These are phyloP conservation scores for Drosophila tanythrix DNA, from an alignment of 2,888 invertebrate genomes.

Conservation along the genomic window DNA sequence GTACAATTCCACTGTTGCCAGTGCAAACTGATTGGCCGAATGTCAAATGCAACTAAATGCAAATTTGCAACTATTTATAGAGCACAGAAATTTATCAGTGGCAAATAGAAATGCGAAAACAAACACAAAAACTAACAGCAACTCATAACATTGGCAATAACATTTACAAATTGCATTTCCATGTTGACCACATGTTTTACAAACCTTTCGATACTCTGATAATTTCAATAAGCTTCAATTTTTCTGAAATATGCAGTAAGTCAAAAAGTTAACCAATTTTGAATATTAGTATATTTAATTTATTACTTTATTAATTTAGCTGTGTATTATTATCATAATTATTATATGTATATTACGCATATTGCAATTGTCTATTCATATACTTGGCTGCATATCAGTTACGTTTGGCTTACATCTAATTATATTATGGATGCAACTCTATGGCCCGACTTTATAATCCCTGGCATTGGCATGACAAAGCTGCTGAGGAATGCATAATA, in stretches of 20 bases:
- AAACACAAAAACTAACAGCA: conserved; percentile 11
- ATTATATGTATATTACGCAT: not conserved
- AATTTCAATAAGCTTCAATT: not conserved
- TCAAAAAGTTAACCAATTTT: not conserved
- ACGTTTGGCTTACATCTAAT: not conserved
- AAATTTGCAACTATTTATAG: conserved; percentile 48
- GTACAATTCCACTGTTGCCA: not conserved
- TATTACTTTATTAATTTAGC: not conserved
- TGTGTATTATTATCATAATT: not conserved
- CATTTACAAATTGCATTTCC: conserved; percentile 51
- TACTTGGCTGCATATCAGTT: not conserved
- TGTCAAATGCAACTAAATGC: conserved; percentile 41
- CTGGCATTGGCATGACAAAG: conserved; percentile 16
- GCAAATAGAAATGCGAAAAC: conserved; percentile 29
- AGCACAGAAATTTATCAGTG: conserved; percentile 37
- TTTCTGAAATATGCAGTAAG: not conserved
- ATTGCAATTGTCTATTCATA: not conserved
- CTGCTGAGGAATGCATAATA: conserved; percentile 17
- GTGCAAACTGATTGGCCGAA: conserved; percentile 31
- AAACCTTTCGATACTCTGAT: conserved; percentile 23
- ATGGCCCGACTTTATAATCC: not conserved
- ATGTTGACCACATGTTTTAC: not conserved
- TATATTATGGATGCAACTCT: not conserved
- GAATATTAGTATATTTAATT: not conserved
- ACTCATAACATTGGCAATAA: conserved; percentile 40